A percentile compares a stretch with the other conserved stretches of the same genome.
phyloP scores from a whole-genome alignment of 2,113 vertebrate genomes.

The Zosterops hypoxanthus region DNA sequence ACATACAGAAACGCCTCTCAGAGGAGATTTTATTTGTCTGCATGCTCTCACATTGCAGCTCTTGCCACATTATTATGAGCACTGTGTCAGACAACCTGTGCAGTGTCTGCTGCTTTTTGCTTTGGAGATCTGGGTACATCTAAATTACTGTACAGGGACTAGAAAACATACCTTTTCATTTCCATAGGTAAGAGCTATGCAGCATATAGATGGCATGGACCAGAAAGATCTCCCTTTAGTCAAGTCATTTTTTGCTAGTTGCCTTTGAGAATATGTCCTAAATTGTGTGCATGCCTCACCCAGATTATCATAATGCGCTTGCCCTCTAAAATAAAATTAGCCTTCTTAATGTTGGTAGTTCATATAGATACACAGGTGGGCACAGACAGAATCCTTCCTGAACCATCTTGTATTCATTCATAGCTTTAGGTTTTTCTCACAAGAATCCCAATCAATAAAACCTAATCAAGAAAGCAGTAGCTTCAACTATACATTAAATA shows the following conservation, averaged over 20 bases:
- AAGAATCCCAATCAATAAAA: not conserved
- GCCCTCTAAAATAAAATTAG: not conserved
- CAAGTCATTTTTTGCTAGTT: not conserved
- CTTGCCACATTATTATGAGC: not conserved
- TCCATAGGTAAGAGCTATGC: not conserved
- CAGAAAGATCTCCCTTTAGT: not conserved
- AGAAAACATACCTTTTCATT: not conserved
- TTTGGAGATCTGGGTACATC: not conserved
- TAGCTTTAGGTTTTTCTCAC: not conserved
- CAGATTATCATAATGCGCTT: not conserved
- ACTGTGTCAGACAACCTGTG: not conserved
- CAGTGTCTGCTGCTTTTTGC: not conserved
- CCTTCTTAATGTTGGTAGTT: not conserved
- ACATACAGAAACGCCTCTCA: not conserved
- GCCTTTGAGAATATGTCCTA: not conserved
- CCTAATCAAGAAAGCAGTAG: conserved; percentile 22
- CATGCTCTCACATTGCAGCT: not conserved
- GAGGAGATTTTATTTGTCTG: not conserved
- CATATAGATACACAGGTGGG: not conserved
- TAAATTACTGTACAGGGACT: not conserved
- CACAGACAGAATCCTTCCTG: not conserved
- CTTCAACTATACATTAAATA: not conserved
- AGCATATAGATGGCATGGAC: not conserved
- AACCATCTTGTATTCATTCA: conserved; percentile 3
- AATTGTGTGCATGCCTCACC: not conserved